Percentiles rank a stretch among this genome's conserved stretches.
Evolutionary conservation across 2,797 vertebrate genomes (phyloP).

Genomic region (Neostethus bicornis): DNA sequence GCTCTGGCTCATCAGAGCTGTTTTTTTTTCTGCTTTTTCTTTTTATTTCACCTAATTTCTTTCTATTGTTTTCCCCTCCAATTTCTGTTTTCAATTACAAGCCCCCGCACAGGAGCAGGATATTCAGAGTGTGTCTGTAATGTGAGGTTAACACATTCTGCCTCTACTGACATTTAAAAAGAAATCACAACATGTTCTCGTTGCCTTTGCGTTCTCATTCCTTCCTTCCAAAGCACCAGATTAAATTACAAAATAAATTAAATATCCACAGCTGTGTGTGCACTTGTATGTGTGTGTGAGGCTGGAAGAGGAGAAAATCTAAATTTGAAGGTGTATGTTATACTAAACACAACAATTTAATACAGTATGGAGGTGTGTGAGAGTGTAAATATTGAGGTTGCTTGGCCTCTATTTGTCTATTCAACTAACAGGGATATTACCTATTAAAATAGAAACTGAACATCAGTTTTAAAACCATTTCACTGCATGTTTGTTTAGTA

Average conservation of each 20-base stretch:
- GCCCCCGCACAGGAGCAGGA: constrained; percentile 61
- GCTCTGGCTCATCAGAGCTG: constrained; percentile 55
- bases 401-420: constrained; percentile 85
- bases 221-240: constrained; percentile 83
- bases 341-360: constrained; percentile 58
- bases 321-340: constrained; percentile 49
- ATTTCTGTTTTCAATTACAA: constrained; percentile 72
- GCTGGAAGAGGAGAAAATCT: constrained; percentile 21
- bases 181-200: constrained; percentile 83
- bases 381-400: constrained; percentile 64
- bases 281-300: constrained; percentile 22
- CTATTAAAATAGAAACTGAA: constrained; percentile 87
- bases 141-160: constrained; percentile 75
- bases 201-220: constrained; percentile 75
- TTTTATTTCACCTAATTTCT: constrained; percentile 28
- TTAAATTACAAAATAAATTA: constrained; percentile 97
- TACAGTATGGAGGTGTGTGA: constrained; percentile 20
- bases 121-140: constrained; percentile 72
- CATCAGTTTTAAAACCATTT: constrained; percentile 30
- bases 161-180: constrained; percentile 86
- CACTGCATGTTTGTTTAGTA: constrained; percentile 19
- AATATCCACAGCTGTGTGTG: constrained; percentile 82
- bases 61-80: constrained; percentile 20
- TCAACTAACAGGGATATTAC: constrained; percentile 83
- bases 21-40: constrained; percentile 17